Base-by-base conservation (phyloP, 2,888 invertebrate species). In the Limnephilus auricula region DNA sequence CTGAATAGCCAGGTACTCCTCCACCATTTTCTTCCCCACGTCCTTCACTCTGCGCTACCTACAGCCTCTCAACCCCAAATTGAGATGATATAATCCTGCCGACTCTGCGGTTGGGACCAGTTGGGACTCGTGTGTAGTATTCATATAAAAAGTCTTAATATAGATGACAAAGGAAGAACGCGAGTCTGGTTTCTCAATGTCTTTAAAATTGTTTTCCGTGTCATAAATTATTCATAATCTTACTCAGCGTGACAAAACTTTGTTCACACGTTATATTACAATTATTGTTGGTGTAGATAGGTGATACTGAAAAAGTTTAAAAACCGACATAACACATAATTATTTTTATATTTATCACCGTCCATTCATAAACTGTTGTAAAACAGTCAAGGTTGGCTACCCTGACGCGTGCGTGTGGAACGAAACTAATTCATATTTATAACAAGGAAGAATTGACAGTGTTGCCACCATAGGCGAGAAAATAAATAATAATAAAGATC, bases 401-500 rank as follows among this genome's bases (percentile, higher is more conserved):
- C 5, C 50, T 13, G 65, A 40, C 40, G 37, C 30, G 45, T 40
- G 85, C 85, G 50, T 65, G 86, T 50, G 32, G 87, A 78, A 78
- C 65, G 30, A n/a, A n/a, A 15, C 45, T 85, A 65, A 65, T 65
- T 87, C 78, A 65, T 30, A 65, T 65, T 32, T 45, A 65, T 34
- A 87, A 87, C 65, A 31, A 87, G 65, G 65, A 87, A 32, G 13
- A 87, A 87, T 87, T 34, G 65, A 15, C 65, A 87, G 50, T 87
- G 65, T 34, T 50, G 65, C 87, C 78, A n/a, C 37, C 34, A 15
- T 6, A 40, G n/a, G 40, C n/a, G 65, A 86, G 65, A 65, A 65
- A 86, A 30, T 65, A 79, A 30, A 30, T 79, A 82, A 32, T 34
- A 32, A 5, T 1, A 12, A 15, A 18, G 50, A 18, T 18, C 18